A percentile compares a stretch with the other conserved stretches of the same genome.
These are phyloP conservation scores for Oedothorax gibbosus DNA, from an alignment of 1,140 invertebrate species.

Conservation along the genomic window DNA sequence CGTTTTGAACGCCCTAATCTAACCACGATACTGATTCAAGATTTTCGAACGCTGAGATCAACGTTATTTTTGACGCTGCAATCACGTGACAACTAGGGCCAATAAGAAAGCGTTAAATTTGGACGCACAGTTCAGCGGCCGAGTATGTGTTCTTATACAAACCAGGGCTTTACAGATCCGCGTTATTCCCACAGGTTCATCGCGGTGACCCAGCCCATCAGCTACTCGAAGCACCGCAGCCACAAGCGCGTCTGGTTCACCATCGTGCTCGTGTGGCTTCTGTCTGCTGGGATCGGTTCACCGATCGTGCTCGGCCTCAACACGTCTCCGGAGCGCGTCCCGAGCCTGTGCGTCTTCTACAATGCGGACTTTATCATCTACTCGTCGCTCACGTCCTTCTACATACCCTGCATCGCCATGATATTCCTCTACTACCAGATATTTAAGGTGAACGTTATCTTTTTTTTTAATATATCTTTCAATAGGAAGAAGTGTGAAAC, in stretches of 20 bases:
- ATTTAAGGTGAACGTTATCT: conserved; percentile 79
- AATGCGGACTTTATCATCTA: conserved; percentile 98
- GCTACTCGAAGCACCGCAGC: conserved; percentile 97
- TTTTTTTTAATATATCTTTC: no score
- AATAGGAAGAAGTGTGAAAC: no score
- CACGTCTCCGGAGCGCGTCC: conserved; percentile 72
- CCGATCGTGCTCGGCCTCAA: conserved; percentile 97
- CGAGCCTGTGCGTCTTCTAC: conserved; percentile 86
- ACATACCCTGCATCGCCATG: conserved; percentile 99
- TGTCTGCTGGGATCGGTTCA: conserved; percentile 95
- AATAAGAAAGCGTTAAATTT: no score
- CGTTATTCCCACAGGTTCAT: conserved; percentile 84
- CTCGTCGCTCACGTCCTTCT: conserved; percentile 98
- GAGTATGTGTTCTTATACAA: no score
- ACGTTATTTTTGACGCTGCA: no score
- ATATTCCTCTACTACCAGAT: conserved; percentile 98
- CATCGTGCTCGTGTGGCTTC: conserved; percentile 94
- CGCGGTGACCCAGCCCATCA: conserved; percentile 98
- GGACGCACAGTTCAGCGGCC: no score
- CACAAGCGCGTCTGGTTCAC: conserved; percentile 93
- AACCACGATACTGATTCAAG: no score
- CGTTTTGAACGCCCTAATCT: no score
- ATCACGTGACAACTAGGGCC: no score
- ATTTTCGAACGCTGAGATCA: no score
- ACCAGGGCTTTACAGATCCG: no score